Evolutionary conservation across 2,888 invertebrate genomes (phyloP), one percentile per base, ranked within the genome.

Genomic region (Thereva nobilitata): DNA sequence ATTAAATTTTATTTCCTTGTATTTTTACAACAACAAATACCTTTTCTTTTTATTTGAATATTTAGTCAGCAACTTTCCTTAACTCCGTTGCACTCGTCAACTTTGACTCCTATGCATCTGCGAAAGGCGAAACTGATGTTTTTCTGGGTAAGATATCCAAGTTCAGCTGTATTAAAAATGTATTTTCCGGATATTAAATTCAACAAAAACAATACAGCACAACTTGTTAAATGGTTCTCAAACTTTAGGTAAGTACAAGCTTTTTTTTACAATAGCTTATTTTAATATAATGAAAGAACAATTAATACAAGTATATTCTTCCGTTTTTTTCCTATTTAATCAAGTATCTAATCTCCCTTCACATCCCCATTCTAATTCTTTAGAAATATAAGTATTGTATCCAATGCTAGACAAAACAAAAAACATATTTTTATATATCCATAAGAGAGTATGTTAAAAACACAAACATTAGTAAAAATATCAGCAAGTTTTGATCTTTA

Each of bases 211-310:
- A 99, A 99, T 86, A 99, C 99, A 74, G 99, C 99, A 79, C 99
- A 99, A 86, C 91, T 99, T 82, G 99, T 99, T 86, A 99, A 99
- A 84, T 99, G 99, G 99, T 99, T 99, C 90, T 97, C 97, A 80
- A 99, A 99, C 83, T 99, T 99, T 86, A 90, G 99, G 99, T 99
- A 82, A 90, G 92, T 86, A 47, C 53, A 42, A 34, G 42, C 10
- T 34, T 10, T 34, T 52, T 53, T 53, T 10, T 6, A 35, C 7
- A 10, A 5, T 9, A 37, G 23, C 12, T 34, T 63, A 52, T 10
- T 37, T 38, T 37, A 10, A 40, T 37, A 44, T 68, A n/a, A 23
- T 23, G 23, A 23, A 23, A 23, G 23, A 23, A 23, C 23, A 23
- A 23, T 23, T 23, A 23, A 23, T 23, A 23, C 23, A 23, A 23